Conservation (phyloP, 2,888 invertebrate species). For the Phragmatobia fuliginosa region DNA sequence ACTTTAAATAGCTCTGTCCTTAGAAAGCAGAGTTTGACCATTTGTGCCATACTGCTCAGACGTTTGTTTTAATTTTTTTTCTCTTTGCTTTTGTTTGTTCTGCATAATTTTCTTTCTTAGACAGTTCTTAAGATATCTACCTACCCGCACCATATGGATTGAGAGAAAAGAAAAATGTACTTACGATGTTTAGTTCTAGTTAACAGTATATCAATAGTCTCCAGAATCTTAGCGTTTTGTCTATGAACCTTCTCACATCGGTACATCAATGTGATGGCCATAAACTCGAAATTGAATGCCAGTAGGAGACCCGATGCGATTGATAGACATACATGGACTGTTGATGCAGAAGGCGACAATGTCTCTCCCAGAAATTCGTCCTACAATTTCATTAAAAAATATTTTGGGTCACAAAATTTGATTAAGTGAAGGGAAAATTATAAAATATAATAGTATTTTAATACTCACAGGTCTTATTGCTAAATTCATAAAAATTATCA, state of each 20-base stretch:
- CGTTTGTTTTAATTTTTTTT: no score
- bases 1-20: no score
- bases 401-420: no score
- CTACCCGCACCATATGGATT: not conserved
- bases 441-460: not conserved
- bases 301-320: not conserved
- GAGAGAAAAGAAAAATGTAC: not conserved
- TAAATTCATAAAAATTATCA: no score
- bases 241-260: constrained; percentile 2
- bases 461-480: no score
- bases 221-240: not conserved
- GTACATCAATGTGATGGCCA: not conserved
- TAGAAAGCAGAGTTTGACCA: no score
- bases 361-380: no score
- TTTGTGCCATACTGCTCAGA: no score
- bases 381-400: no score
- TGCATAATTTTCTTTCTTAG: no score
- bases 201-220: not conserved
- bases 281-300: not conserved
- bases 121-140: no score
- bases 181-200: not conserved
- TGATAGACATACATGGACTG: not conserved
- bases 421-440: not conserved
- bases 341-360: not conserved
- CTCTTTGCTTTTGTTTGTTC: no score